Conservation (phyloP, 2,113 vertebrate genomes). For the Cettia cetti region DNA sequence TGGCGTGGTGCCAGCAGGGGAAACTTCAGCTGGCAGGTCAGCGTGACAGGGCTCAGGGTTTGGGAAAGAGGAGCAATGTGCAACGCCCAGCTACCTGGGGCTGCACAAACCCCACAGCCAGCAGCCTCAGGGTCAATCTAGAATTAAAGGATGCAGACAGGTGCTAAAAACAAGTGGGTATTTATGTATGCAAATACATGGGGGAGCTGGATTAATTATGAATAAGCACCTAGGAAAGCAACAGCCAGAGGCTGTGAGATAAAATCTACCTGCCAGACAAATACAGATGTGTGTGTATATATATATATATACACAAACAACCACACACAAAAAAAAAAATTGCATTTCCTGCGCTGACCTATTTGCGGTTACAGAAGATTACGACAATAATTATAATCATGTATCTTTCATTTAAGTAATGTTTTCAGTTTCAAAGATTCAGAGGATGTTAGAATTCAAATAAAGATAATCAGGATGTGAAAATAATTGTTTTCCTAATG, state of each 20-base stretch:
- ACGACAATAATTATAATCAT: slow-evolving; percentile 20
- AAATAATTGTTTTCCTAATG: slow-evolving; percentile 19
- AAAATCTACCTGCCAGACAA: slow-evolving; percentile 28
- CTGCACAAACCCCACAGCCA: background rate
- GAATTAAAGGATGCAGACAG: slow-evolving; percentile 38
- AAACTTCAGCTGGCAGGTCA: slow-evolving; percentile 33
- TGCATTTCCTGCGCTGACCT: background rate
- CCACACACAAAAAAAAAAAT: background rate
- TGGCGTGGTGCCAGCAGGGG: background rate
- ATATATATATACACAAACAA: background rate
- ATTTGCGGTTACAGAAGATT: slow-evolving; percentile 6
- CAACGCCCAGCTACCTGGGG: background rate
- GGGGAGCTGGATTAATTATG: slow-evolving; percentile 6
- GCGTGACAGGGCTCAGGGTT: background rate
- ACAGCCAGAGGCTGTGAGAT: background rate
- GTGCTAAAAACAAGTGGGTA: slow-evolving; percentile 17
- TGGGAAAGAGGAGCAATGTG: background rate
- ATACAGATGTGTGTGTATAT: background rate
- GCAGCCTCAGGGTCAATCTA: background rate
- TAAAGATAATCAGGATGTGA: background rate
- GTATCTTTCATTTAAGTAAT: background rate
- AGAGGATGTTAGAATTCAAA: background rate
- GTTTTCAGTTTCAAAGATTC: background rate
- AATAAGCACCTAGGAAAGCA: background rate
- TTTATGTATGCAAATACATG: slow-evolving; percentile 4